Percentiles rank a stretch among this genome's conserved stretches.
phyloP scores from a whole-genome alignment of 2,113 vertebrate genomes.

The Xiphias gladius region DNA sequence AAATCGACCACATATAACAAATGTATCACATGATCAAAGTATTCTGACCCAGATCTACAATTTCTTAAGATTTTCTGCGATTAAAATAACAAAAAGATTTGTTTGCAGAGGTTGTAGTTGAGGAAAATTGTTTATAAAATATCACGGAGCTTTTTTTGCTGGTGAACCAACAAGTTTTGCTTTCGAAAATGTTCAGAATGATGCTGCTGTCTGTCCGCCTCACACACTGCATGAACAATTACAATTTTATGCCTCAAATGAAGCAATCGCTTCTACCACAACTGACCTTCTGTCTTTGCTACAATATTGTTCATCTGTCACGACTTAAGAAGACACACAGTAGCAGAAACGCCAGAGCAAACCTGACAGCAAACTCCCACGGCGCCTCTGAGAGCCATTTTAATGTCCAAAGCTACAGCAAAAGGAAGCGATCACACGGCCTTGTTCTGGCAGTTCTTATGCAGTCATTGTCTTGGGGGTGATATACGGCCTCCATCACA shows the following conservation, averaged over 20 bases:
- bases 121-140: background rate
- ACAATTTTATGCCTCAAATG: constrained; percentile 37
- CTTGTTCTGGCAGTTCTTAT: constrained; percentile 69
- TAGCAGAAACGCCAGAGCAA: constrained; percentile 40
- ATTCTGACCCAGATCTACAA: too few species aligned
- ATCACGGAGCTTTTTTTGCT: constrained; percentile 10
- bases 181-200: background rate
- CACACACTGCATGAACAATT: constrained; percentile 24
- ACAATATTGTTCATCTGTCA: constrained; percentile 65
- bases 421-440: constrained; percentile 62
- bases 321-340: constrained; percentile 52
- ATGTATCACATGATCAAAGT: background rate
- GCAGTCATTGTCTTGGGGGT: constrained; percentile 75
- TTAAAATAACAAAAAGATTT: background rate
- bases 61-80: background rate
- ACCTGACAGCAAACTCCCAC: constrained; percentile 59
- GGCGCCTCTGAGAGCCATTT: constrained; percentile 57
- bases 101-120: background rate
- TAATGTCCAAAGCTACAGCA: constrained; percentile 53
- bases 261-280: constrained; percentile 20
- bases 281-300: constrained; percentile 43
- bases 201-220: constrained; percentile 1
- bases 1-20: too few species aligned
- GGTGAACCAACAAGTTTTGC: constrained; percentile 8
- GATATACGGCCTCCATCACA: constrained; percentile 73